Percentiles rank a stretch among this genome's conserved stretches.
Evolutionary conservation across 2,113 vertebrate genomes (phyloP).

Genomic region (Nesoenas mayeri): DNA sequence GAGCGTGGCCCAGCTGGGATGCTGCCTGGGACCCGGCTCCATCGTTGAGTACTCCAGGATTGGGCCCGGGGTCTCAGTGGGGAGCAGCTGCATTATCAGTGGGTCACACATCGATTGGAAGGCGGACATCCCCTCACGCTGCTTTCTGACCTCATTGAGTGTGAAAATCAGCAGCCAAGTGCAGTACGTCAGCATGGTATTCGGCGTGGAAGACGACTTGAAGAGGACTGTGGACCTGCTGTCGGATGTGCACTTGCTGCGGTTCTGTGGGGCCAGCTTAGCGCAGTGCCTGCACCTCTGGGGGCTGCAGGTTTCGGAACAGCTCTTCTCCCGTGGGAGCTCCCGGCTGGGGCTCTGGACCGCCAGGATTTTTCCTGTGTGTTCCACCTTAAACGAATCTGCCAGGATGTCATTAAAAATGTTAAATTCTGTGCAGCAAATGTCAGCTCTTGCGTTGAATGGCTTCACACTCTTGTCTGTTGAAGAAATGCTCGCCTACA

Average conservation of each 20-base stretch:
- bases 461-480: constrained; percentile 79
- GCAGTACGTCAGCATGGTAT: constrained; percentile 81
- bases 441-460: constrained; percentile 50
- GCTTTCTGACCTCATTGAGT: constrained; percentile 85
- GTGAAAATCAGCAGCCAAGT: constrained; percentile 54
- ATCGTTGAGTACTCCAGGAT: constrained; percentile 88
- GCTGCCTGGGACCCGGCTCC: constrained; percentile 75
- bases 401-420: constrained; percentile 79
- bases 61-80: constrained; percentile 76
- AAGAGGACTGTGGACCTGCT: constrained; percentile 76
- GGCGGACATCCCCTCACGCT: constrained; percentile 72
- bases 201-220: constrained; percentile 82
- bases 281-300: constrained; percentile 78
- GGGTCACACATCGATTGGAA: constrained; percentile 68
- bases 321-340: constrained; percentile 79
- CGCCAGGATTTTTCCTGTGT: constrained; percentile 86
- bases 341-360: constrained; percentile 83
- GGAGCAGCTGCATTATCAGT: constrained; percentile 83
- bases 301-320: constrained; percentile 69
- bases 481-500: constrained; percentile 83
- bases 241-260: constrained; percentile 65
- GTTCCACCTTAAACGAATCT: constrained; percentile 75
- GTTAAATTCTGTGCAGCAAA: constrained; percentile 73
- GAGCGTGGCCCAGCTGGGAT: constrained; percentile 77
- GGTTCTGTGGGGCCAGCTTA: constrained; percentile 77